Base-by-base conservation (phyloP, 1,140 invertebrate species). In the Paramacrobiotus metropolitanus region DNA sequence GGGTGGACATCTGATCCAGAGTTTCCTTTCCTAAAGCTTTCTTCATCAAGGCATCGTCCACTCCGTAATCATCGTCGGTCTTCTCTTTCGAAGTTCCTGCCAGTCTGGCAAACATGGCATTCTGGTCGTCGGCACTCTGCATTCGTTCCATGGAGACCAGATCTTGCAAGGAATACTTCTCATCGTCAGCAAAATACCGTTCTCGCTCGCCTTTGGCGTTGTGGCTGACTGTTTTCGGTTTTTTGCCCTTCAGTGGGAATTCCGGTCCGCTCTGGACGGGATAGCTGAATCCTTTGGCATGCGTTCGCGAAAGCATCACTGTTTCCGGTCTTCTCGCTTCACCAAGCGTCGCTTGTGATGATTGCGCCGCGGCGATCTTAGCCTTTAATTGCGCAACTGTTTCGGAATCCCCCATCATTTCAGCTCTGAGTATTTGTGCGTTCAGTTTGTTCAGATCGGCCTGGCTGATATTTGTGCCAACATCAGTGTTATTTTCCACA, bases 141-240 rank as follows among this genome's bases (percentile, higher is more conserved):
- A 82, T 80, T 75, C 88, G 93, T 74, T 96, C 92, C 67, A 62
- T 34, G 67, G 71, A 75, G 77, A 86, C 85, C 83, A 94, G 84
- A 70, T 87, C 77, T 71, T 85, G 79, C 18, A 94, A 78, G 44
- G 84, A 82, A 74, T 86, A 83, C 71, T 83, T 83, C 69, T 92
- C 86, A 77, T 93, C 88, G 75, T 93, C 87, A 40, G 83, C 79
- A 77, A 89, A 93, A 74, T 92, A 91, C 62, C 82, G 78, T 20
- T 81, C 75, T 66, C 87, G 77, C 68, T 87, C 75, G 1, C 83
- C 83, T 63, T 74, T 75, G 62, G 75, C 72, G 69, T 65, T 67
- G 63, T 92, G 84, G 9, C 87, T 92, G 63, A 82, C 78, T 31
- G 80, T 66, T 67, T 74, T 73, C 65, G 65, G 68, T 64, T 75